Evolutionary conservation across 2,113 vertebrate genomes (phyloP).

Genomic region (Glaucidium brasilianum): DNA sequence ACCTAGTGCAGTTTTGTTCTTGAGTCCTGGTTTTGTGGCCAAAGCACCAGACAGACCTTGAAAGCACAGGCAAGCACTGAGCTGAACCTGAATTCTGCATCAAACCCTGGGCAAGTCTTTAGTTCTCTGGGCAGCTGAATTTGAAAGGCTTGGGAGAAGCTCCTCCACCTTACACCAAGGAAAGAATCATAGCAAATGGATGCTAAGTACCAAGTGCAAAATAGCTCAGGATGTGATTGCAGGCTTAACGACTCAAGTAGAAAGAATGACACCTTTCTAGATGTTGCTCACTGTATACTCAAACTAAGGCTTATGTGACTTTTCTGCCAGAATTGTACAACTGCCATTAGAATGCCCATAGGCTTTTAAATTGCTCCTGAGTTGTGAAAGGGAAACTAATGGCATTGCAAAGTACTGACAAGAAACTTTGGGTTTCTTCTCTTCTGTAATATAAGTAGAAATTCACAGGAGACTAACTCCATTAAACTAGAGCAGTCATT

Average conservation of each 20-base stretch:
- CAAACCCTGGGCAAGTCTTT: neutral
- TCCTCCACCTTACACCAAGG: neutral
- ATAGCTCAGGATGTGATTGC: neutral
- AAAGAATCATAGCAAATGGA: neutral
- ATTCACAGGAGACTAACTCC: neutral
- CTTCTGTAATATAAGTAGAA: neutral
- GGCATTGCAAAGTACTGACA: neutral
- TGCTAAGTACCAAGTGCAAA: neutral
- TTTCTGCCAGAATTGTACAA: neutral
- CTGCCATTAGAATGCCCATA: neutral
- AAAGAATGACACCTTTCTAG: neutral
- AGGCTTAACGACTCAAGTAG: neutral
- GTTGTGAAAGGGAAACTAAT: neutral
- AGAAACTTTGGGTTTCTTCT: neutral
- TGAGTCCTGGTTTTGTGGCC: neutral
- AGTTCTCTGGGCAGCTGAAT: neutral
- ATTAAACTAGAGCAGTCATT: neutral
- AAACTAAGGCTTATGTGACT: neutral
- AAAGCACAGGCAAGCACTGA: accelerated
- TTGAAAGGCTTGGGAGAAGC: neutral
- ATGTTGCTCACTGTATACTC: neutral
- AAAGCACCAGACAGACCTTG: neutral
- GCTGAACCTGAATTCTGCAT: neutral
- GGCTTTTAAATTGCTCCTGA: neutral
- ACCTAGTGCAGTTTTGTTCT: neutral